Evolutionary conservation across 2,888 invertebrate genomes (phyloP), one percentile per base, ranked within the genome.

Genomic region (Fragum sueziense): DNA sequence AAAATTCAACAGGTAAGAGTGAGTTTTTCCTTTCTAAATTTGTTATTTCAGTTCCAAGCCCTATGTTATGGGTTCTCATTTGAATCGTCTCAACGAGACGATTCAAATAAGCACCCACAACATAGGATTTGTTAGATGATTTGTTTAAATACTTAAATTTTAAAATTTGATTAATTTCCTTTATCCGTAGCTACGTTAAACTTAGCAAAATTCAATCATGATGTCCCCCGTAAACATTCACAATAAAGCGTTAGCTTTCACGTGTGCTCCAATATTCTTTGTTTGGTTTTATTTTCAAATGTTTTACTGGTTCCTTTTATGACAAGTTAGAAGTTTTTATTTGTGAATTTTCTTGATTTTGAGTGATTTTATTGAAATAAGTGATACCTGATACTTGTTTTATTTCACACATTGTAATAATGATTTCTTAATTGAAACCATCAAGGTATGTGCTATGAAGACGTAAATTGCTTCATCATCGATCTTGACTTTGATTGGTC

Each of bases 131-230:
- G n/a, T n/a, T n/a, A n/a, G n/a, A n/a, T n/a, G n/a, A n/a, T n/a
- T n/a, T n/a, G n/a, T n/a, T n/a, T n/a, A n/a, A n/a, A n/a, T n/a
- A n/a, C n/a, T n/a, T n/a, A n/a, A n/a, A n/a, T n/a, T n/a, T n/a
- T n/a, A n/a, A n/a, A n/a, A n/a, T n/a, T n/a, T n/a, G n/a, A n/a
- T n/a, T n/a, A n/a, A n/a, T n/a, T n/a, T n/a, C n/a, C n/a, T n/a
- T n/a, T n/a, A n/a, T n/a, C n/a, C n/a, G n/a, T n/a, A n/a, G n/a
- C n/a, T n/a, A n/a, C n/a, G n/a, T n/a, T n/a, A n/a, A n/a, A n/a
- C n/a, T 41, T 65, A 65, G 65, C 41, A 65, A 65, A 41, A 20
- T 65, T 65, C 65, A 41, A 41, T 65, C 41, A 41, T 65, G 34
- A 65, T 41, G 47, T 65, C 65, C 29, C 14, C 27, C 22, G 61